Evolutionary conservation across 2,113 vertebrate species (phyloP), one percentile per base, ranked within the genome.

Genomic region (Tretioscincus oriximinensis): DNA sequence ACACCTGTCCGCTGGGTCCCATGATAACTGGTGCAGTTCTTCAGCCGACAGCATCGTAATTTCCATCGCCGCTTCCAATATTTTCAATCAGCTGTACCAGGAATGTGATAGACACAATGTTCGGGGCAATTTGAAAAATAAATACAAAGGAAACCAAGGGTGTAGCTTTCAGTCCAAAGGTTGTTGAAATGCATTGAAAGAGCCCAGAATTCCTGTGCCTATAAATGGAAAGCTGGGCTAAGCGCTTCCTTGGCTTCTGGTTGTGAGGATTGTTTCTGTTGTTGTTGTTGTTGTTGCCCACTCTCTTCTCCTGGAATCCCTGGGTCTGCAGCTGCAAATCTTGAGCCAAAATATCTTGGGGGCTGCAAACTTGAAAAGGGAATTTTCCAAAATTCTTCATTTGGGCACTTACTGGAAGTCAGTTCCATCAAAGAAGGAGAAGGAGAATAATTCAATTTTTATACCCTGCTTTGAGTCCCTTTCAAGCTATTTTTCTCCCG

Each of bases 1-100:
- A 71, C 68, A 65, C 78, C 73, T 82, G 31, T 60, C 35, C 84
- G 29, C 16, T 70, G 66, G 41, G 54, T 35, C 58, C 71, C 80
- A 14, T 1, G 3, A 73, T 9, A 73, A 80, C 67, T 70, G 35
- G 72, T 41, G 66, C 66, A 71, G 5, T 35, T 78, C n/a, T 47
- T 28, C 0, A 10, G 76, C 9, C 63, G 45, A 58, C 58, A 14
- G 41, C 35, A 45, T 28, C 77, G 10, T 2, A 10, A 10, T 24
- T 70, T 60, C 83, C 74, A 64, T 20, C 2, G 1, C 22, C 58
- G 49, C 49, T 80, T 60, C 70, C 71, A 69, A 1, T 35, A 65
- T 58, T 83, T 51, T 70, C 70, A 21, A 76, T 45, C 76, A 31
- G 12, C 47, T 63, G 72, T 22, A 49, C 28, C 18, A 26, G 81